Base-by-base conservation (phyloP, 2,888 invertebrate genomes). In the Trachelus troglodyta region DNA sequence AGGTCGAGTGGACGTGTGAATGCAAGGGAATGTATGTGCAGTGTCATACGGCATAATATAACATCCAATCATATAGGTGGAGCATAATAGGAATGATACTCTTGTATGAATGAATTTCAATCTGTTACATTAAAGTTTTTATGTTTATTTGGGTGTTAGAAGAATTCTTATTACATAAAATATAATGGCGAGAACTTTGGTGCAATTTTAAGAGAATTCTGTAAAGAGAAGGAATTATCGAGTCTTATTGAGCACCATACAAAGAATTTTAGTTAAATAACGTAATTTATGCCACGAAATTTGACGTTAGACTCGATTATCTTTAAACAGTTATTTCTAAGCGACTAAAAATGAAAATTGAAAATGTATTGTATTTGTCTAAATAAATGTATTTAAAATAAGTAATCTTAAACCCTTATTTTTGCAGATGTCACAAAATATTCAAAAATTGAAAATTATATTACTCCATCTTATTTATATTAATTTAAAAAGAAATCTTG, bases 381-480 rank as follows among this genome's bases (percentile, higher is more conserved):
- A 77, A 81, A 81, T 81, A 80, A 81, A 79, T 81, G 76, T 79
- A 81, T 81, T 79, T 79, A 78, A 77, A 79, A 79, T 76, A 69
- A 78, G 56, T 56, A 56, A 56, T 56, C 56, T 23, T 56, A 2
- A 23, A 56, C 9, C 56, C 23, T 23, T 56, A 56, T 56, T 23
- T 56, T 56, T 56, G 23, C 23, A 23, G 56, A 15, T 37, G 15
- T 37, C 4, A 37, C 4, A 37, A 56, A 23, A 56, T 23, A 23
- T 56, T 56, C 2, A 23, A 56, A 23, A 56, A 23, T 56, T 9
- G 56, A 23, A 23, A 23, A 56, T 56, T 40, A 23, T 23, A 15
- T 4, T 23, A 23, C 0, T 56, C 2, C 23, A 56, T 56, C 15
- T 56, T 40, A 15, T 40, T 40, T 23, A 23, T 23, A 23, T 56